Evolutionary conservation across 2,113 vertebrate genomes (phyloP).

Genomic region (Australoheros scitulus): DNA sequence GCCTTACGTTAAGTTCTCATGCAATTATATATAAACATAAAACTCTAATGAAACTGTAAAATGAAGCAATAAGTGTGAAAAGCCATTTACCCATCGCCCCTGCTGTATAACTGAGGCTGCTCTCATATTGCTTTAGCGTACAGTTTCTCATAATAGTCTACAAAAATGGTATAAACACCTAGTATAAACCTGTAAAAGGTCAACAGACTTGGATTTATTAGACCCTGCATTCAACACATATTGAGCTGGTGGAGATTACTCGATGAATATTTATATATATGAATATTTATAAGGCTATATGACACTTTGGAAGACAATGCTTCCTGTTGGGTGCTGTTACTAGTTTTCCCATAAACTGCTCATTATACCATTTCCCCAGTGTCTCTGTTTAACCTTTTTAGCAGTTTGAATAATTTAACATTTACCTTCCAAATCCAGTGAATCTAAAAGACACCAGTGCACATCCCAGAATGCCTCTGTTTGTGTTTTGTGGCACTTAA

Average conservation of each 20-base stretch:
- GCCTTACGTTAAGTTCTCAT: conserved; percentile 38
- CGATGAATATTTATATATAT: conserved; percentile 75
- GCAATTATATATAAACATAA: conserved; percentile 29
- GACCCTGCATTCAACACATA: conserved; percentile 59
- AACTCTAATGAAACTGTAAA: conserved; percentile 59
- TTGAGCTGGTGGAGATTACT: conserved; percentile 66
- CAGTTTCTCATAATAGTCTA: conserved; percentile 55
- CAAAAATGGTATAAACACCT: conserved; percentile 52
- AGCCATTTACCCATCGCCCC: conserved; percentile 48
- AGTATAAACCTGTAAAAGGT: conserved; percentile 67
- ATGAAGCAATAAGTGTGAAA: conserved; percentile 68
- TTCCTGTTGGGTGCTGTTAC: conserved; percentile 69
- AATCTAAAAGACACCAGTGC: conserved; percentile 51
- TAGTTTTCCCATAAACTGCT: conserved; percentile 68
- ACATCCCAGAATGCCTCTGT: conserved; percentile 43
- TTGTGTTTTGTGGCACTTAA: conserved; percentile 22
- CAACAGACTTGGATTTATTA: conserved; percentile 68
- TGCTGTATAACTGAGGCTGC: conserved; percentile 37
- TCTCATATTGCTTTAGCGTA: conserved; percentile 63
- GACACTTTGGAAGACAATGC: conserved; percentile 73
- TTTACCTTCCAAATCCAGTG: conserved; percentile 66
- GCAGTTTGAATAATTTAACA: conserved; percentile 72
- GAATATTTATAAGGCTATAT: conserved; percentile 79
- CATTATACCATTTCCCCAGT: conserved; percentile 61
- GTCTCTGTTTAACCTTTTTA: conserved; percentile 70